These are phyloP conservation scores for Ypsolopha scabrella DNA, from an alignment of 2,888 invertebrate species.

Conservation along the genomic window DNA sequence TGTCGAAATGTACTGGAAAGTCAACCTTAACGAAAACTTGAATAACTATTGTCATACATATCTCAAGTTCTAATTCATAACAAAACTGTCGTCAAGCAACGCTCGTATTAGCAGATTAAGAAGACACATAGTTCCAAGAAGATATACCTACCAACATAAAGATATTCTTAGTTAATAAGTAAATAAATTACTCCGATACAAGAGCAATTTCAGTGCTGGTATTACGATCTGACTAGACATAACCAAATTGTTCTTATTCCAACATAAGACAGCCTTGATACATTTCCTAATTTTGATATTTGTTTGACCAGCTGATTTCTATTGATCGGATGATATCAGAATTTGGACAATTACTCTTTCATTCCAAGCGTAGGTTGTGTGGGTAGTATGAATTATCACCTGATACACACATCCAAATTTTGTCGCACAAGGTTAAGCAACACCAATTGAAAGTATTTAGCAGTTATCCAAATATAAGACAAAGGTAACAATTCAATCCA, in stretches of 20 bases:
- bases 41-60: too few species aligned
- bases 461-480: neutral
- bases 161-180: too few species aligned
- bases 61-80: too few species aligned
- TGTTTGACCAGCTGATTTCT: conserved; percentile 10
- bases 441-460: neutral
- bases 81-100: too few species aligned
- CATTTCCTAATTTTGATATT: conserved; percentile 10
- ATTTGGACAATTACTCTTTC: neutral
- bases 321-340: conserved; percentile 7
- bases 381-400: neutral
- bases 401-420: neutral
- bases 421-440: neutral
- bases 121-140: too few species aligned
- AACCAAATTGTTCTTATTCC: conserved; percentile 11
- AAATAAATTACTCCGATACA: neutral
- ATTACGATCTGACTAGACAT: conserved; percentile 11
- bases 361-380: neutral
- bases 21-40: too few species aligned
- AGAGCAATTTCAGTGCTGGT: neutral
- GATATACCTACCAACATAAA: too few species aligned
- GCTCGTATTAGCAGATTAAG: too few species aligned
- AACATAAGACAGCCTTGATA: conserved; percentile 11
- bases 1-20: too few species aligned
- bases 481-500: neutral